Conservation (phyloP, 2,113 vertebrate species). For the Vidua chalybeata region DNA sequence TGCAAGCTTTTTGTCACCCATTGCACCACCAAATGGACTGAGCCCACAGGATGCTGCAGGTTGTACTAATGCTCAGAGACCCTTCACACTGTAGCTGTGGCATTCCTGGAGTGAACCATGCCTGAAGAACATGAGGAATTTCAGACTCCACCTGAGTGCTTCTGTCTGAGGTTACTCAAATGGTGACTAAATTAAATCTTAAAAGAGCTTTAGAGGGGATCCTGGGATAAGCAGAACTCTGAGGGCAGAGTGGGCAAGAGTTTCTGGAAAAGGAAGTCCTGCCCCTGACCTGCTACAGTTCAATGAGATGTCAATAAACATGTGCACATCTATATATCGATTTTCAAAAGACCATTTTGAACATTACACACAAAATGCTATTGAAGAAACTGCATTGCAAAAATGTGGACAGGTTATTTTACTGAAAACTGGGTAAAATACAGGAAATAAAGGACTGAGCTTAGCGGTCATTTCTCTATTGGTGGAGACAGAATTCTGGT, state of each 20-base stretch:
- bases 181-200: neutral
- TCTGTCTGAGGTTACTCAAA: neutral
- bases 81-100: neutral
- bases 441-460: neutral
- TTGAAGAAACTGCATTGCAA: neutral
- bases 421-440: neutral
- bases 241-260: neutral
- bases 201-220: neutral
- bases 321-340: neutral
- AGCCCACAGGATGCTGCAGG: neutral
- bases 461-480: neutral
- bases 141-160: neutral
- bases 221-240: neutral
- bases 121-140: neutral
- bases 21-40: too few relatives aligned
- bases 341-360: neutral
- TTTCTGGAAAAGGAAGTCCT: neutral
- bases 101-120: neutral
- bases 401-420: neutral
- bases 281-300: neutral
- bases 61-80: neutral
- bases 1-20: neutral
- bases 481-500: neutral
- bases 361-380: neutral
- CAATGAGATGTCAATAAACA: neutral